A percentile compares a stretch with the other conserved stretches of the same genome.
These are phyloP conservation scores for Macaria notata DNA, from an alignment of 2,888 invertebrate genomes.

Conservation along the genomic window DNA sequence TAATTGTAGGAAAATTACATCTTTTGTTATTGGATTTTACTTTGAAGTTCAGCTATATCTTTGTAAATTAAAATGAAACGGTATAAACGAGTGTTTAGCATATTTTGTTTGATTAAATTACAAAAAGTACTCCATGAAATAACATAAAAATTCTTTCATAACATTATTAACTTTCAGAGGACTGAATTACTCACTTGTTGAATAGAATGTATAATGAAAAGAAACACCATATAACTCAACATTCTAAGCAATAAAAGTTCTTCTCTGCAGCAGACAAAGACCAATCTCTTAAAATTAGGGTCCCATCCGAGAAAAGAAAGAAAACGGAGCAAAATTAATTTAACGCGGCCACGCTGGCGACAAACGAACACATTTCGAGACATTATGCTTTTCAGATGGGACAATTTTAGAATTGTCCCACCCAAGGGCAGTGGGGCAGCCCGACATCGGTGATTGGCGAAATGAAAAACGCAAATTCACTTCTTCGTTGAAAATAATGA, in stretches of 20 bases:
- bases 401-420: neutral
- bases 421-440: neutral
- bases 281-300: constrained; percentile 14
- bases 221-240: neutral
- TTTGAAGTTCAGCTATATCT: no score
- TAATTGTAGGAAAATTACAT: no score
- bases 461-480: constrained; percentile 46
- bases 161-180: no score
- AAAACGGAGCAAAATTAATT: constrained; percentile 19
- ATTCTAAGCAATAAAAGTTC: constrained; percentile 8
- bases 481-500: constrained; percentile 60
- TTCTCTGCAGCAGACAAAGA: constrained; percentile 9
- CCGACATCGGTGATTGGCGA: constrained; percentile 34
- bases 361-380: constrained; percentile 27
- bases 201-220: neutral
- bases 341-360: constrained; percentile 4
- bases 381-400: constrained; percentile 16
- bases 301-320: constrained; percentile 6
- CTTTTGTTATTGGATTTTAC: no score
- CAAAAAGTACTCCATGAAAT: no score
- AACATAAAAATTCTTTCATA: no score
- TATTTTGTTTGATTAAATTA: no score
- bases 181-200: neutral
- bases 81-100: no score
- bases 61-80: no score